Evolutionary conservation across 2,797 vertebrate genomes (phyloP).

Genomic region (Cichlasoma orientale): DNA sequence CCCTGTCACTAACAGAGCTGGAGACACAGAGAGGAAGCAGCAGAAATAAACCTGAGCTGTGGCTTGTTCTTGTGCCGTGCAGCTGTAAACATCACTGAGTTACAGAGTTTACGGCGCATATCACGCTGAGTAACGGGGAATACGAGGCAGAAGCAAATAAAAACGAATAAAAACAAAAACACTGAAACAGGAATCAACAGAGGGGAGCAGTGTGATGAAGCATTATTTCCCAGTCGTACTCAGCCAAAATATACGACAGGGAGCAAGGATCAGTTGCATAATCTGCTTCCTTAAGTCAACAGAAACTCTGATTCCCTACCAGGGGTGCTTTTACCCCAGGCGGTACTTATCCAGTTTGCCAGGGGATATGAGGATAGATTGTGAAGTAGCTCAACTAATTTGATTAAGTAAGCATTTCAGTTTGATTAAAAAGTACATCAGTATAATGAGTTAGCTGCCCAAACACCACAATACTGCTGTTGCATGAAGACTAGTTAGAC

Average conservation of each 20-base stretch:
- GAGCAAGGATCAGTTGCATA: background rate
- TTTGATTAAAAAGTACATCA: constrained; percentile 5
- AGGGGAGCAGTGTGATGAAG: too few relatives aligned
- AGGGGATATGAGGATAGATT: background rate
- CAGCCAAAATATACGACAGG: background rate
- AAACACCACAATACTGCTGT: background rate
- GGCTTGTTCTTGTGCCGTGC: background rate
- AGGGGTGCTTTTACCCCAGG: background rate
- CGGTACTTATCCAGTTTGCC: background rate
- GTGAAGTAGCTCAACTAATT: background rate
- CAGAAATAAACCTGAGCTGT: constrained; percentile 30
- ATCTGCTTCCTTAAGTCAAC: background rate
- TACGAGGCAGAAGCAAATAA: background rate
- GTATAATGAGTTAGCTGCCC: background rate
- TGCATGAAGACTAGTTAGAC: background rate
- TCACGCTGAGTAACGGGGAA: background rate
- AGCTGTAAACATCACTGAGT: constrained; percentile 19
- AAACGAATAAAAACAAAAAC: accelerated
- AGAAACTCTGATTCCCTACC: background rate
- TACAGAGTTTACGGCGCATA: background rate
- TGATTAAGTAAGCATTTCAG: background rate
- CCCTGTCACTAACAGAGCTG: constrained; percentile 43
- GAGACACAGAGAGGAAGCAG: constrained; percentile 42
- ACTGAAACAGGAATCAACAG: background rate
- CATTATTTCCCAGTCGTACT: background rate